Evolutionary conservation across 2,888 invertebrate genomes (phyloP), one percentile per base, ranked within the genome.

Genomic region (Maniola hyperantus): DNA sequence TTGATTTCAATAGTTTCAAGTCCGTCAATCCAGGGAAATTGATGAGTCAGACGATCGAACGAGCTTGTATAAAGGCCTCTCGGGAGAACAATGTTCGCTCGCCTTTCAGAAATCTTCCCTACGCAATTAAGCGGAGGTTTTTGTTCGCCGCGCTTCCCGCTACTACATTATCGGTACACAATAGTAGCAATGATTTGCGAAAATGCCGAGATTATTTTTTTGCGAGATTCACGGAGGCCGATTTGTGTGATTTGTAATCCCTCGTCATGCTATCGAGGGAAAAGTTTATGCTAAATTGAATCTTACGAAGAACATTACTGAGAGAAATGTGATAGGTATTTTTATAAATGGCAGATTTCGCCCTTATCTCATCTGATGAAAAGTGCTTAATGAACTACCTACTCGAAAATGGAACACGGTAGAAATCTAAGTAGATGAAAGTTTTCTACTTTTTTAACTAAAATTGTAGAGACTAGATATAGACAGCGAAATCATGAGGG

Each of bases 81-180:
- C 78, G 84, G 83, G 87, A 87, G 90, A 91, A 91, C 91, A 91
- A 91, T 85, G 78, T 77, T 76, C 76, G 72, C 65, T 75, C 81
- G 81, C 83, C 87, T 87, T 88, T 88, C 89, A 87, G 77, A 79
- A 82, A 77, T 83, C 84, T 85, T 84, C 88, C 89, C 85, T 77
- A 80, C 77, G 86, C 91, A 91, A 92, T 92, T 92, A 91, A 89
- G 87, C 85, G 87, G 84, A 82, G 83, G 88, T 92, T 91, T 92
- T 88, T 90, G 89, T 86, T 84, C 78, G 75, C 75, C 78, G 76
- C 83, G 83, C 79, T 85, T 84, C 83, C 81, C 83, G 80, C 83
- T 81, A 88, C 87, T 89, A 87, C 85, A 90, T 91, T 91, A 91
- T 88, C 83, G 82, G 82, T 77, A 82, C 83, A 91, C 91, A 92